Base-by-base conservation (phyloP, 2,888 invertebrate genomes). In the Monochamus alternatus region DNA sequence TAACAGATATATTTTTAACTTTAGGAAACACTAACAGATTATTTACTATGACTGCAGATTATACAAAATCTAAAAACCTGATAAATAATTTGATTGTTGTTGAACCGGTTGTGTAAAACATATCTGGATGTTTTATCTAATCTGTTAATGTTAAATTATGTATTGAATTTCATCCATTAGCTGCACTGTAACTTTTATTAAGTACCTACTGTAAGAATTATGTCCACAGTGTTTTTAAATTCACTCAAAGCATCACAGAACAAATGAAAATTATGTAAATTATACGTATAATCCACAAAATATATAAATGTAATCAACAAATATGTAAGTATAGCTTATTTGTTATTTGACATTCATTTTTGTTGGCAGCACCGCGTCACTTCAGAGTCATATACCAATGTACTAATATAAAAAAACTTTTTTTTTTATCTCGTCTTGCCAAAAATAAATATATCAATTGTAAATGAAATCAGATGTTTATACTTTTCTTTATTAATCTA, bases 1-100 rank as follows among this genome's bases (percentile, higher is more conserved):
- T 85, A 8, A 83, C 85, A 43, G 85, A 86, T 67, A 47, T 85
- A 12, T 81, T 86, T 73, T 80, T 87, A 73, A 78, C 81, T 32
- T 66, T 87, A 63, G 87, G 85, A 52, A 87, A 86, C 63, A 44
- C 81, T 10, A 84, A 84, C 72, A 83, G 84, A 65, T 70, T 85
- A 67, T 75, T 84, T 63, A 81, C 80, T 72, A 82, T 83, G 68
- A 66, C 80, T 55, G 73, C 70, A 32, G 83, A 82, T 75, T 82
- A 82, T 66, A 72, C 82, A 58, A 70, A 80, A 44, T 74, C 79
- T 9, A 85, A 80, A 73, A 82, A 80, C 67, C 58, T 75, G 60
- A 70, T 79, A 44, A 84, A 81, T 73, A 82, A 82, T 65, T 64
- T 64, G 2, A 85, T 81, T 69, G 79, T 82, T 78, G 78, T 85